Evolutionary conservation across 2,797 vertebrate genomes (phyloP), one percentile per base, ranked within the genome.

Genomic region (Epinephelus malabaricus): DNA sequence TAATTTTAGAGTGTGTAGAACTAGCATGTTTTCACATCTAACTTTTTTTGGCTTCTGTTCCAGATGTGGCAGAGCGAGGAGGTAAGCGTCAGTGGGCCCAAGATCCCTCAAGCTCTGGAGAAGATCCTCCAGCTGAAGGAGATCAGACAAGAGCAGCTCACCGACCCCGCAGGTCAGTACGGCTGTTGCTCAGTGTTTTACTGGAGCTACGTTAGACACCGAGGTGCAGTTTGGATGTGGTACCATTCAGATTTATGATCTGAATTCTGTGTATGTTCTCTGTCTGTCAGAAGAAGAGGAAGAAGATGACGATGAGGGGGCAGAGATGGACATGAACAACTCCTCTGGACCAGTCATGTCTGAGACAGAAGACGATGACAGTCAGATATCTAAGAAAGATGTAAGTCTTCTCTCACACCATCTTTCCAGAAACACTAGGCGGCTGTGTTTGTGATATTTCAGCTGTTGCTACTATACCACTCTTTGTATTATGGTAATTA

Each of bases 41-140:
- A 30, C n/a, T n/a, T 30, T 30, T 30, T 30, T 50, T 14, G 38
- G 18, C 4, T 67, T 69, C 3, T 0, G 0, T 53, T 49, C 2
- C 75, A 95, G 95, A 0, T 9, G 12, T 96, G 94, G 95, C 95
- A 97, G 94, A 93, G 84, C 0, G 97, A 98, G 0, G 97, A 98
- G 27, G 80, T 95, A 0, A 95, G 95, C 0, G 61, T 96, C 49
- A 74, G 80, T 0, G 97, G 97, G 0, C 97, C 97, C 0, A 98
- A 98, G 94, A 98, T 98, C 76, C 97, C 97, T 5, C 97, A 98
- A 90, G 97, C 94, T 27, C 92, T 98, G 89, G 97, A 98, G 87
- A 98, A 98, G 92, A 98, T 98, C 91, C 95, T 98, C 50, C 97
- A 98, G 90, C 95, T 97, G 83, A 98, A 98, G 91, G 97, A 98